phyloP scores from a whole-genome alignment of 1,140 invertebrate species.

The Leptoteleia sp. region DNA sequence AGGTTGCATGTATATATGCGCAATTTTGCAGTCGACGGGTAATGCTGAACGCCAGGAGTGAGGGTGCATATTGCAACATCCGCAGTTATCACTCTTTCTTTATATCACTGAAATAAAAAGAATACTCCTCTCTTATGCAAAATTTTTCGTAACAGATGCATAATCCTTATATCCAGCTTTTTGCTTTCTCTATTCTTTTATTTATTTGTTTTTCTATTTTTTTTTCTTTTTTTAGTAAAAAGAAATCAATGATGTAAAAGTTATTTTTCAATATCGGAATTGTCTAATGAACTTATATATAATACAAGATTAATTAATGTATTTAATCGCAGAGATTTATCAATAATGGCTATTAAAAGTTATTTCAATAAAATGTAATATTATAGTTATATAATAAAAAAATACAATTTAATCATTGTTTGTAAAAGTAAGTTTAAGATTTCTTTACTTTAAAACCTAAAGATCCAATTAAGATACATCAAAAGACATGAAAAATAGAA shows the following conservation, averaged over 20 bases:
- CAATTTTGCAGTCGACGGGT: conserved; percentile 39
- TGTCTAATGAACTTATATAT: too few relatives aligned
- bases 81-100: conserved; percentile 48
- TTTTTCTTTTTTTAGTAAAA: not conserved
- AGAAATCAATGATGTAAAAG: not conserved
- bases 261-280: not conserved
- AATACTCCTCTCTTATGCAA: conserved; percentile 14
- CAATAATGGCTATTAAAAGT: too few relatives aligned
- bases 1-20: conserved; percentile 24
- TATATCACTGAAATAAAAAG: conserved; percentile 35
- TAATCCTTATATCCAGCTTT: conserved; percentile 14
- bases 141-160: conserved; percentile 31
- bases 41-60: conserved; percentile 9
- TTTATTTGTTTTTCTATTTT: not conserved
- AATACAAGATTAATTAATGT: too few relatives aligned
- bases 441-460: too few relatives aligned
- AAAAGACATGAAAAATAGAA: too few relatives aligned
- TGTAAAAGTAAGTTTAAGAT: too few relatives aligned
- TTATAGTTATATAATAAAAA: too few relatives aligned
- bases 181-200: not conserved
- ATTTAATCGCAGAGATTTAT: too few relatives aligned
- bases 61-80: conserved; percentile 57
- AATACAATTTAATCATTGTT: too few relatives aligned
- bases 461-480: too few relatives aligned
- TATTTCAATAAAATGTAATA: too few relatives aligned